Percentiles rank a stretch among this genome's conserved stretches.
These are phyloP conservation scores for Copidosoma aretas DNA, from an alignment of 2,888 invertebrate species.

Conservation along the genomic window DNA sequence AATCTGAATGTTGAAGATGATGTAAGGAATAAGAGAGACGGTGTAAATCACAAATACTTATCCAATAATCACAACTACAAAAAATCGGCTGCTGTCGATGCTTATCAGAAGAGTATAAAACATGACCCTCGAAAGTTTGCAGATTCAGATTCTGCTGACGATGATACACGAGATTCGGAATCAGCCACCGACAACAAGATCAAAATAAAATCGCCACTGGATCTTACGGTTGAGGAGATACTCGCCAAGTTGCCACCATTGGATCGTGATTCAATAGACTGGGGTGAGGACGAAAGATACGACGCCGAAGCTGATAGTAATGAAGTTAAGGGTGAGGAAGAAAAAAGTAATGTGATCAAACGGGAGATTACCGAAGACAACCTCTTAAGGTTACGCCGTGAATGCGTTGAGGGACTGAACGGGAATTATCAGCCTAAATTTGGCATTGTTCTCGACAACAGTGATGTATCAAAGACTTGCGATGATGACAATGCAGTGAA, in stretches of 20 bases:
- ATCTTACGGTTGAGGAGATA: conserved; percentile 68
- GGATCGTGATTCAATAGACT: conserved; percentile 67
- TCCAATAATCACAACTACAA: conserved; percentile 46
- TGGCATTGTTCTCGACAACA: conserved; percentile 37
- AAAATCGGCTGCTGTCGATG: conserved; percentile 12
- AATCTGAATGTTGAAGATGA: conserved; percentile 55
- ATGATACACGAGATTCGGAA: conserved; percentile 36
- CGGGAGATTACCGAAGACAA: conserved; percentile 50
- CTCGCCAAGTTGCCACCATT: conserved; percentile 73
- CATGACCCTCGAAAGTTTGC: conserved; percentile 35
- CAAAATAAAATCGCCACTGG: conserved; percentile 41
- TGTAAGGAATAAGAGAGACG: conserved; percentile 60
- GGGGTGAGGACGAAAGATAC: conserved; percentile 56
- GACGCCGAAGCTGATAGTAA: conserved; percentile 41
- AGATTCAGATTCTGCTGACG: no score
- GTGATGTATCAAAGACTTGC: conserved; percentile 31
- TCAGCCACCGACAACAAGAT: conserved; percentile 37
- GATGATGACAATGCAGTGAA: conserved; percentile 30
- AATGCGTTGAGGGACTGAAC: conserved; percentile 57
- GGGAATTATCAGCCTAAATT: conserved; percentile 58
- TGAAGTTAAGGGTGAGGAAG: conserved; percentile 38
- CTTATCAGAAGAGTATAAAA: conserved; percentile 38
- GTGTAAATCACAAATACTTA: conserved; percentile 60
- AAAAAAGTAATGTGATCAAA: conserved; percentile 24
- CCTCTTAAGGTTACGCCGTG: conserved; percentile 55